These are phyloP conservation scores for Epizoanthus ramosus DNA, from an alignment of 92 coral and sea anemone species.

Conservation along the genomic window DNA sequence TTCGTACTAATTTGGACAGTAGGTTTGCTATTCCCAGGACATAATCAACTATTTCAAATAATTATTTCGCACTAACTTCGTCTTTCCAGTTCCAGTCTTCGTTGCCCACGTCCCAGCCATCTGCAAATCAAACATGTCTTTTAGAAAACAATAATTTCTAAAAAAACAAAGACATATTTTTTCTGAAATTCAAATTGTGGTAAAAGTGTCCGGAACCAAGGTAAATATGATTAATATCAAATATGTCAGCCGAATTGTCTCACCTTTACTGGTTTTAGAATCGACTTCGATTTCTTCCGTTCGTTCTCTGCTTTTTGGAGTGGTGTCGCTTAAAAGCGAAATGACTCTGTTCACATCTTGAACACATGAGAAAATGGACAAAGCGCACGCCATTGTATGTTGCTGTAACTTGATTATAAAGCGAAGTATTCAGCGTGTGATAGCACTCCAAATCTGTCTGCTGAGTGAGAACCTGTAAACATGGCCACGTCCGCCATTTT, in stretches of 20 bases:
- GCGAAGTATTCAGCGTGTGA: neutral
- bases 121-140: conserved; percentile 38
- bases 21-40: too few species aligned
- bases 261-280: neutral
- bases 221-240: neutral
- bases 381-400: conserved; percentile 76
- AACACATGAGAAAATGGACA: conserved; percentile 84
- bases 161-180: too few species aligned
- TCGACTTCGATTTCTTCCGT: conserved; percentile 49
- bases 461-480: neutral
- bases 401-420: neutral
- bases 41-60: neutral
- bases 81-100: conserved; percentile 86
- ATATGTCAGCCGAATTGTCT: neutral
- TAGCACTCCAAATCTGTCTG: neutral
- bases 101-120: conserved; percentile 60
- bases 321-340: conserved; percentile 65
- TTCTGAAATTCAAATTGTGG: too few species aligned
- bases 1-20: too few species aligned
- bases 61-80: conserved; percentile 15
- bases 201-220: neutral
- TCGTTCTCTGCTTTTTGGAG: conserved; percentile 25
- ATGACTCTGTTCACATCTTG: conserved; percentile 84
- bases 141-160: neutral
- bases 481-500: conserved; percentile 41